Percentiles rank a stretch among this genome's conserved stretches.
phyloP scores from a whole-genome alignment of 2,113 vertebrate species.

The Microtus montanus region DNA sequence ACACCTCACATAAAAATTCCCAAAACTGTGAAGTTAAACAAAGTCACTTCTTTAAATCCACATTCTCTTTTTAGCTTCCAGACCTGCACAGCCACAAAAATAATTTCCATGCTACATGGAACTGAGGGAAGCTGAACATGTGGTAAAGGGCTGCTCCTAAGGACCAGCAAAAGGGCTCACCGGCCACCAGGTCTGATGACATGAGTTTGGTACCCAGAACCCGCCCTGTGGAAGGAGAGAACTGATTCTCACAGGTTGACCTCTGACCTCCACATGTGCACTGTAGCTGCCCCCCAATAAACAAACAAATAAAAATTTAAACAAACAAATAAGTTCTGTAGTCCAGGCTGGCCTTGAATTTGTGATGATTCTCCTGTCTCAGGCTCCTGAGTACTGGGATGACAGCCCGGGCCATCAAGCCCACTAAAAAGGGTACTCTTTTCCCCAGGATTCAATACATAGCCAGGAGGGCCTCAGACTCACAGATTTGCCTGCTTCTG shows the following conservation, averaged over 20 bases:
- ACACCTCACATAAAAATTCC: not conserved
- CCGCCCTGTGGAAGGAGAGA: not conserved
- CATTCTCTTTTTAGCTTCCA: conserved; percentile 2
- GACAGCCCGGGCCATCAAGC: too few species aligned
- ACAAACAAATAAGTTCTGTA: not conserved
- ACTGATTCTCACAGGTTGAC: not conserved
- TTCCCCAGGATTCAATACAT: not conserved
- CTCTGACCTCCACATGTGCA: not conserved
- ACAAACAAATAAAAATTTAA: not conserved
- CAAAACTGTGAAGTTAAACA: not conserved
- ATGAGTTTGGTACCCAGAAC: not conserved
- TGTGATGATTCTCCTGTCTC: not conserved
- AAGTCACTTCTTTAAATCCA: not conserved
- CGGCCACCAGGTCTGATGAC: not conserved
- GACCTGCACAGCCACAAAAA: not conserved
- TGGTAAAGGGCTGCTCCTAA: not conserved
- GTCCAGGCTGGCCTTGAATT: not conserved
- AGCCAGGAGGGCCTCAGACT: not conserved
- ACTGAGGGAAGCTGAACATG: not conserved
- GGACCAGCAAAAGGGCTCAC: too few species aligned
- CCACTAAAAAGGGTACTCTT: not conserved
- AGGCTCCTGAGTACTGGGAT: not conserved
- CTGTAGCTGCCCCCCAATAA: not conserved
- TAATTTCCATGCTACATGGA: not conserved
- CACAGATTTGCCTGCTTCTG: not conserved